Base-by-base conservation (phyloP, 2,113 vertebrate species). In the Bos indicus region DNA sequence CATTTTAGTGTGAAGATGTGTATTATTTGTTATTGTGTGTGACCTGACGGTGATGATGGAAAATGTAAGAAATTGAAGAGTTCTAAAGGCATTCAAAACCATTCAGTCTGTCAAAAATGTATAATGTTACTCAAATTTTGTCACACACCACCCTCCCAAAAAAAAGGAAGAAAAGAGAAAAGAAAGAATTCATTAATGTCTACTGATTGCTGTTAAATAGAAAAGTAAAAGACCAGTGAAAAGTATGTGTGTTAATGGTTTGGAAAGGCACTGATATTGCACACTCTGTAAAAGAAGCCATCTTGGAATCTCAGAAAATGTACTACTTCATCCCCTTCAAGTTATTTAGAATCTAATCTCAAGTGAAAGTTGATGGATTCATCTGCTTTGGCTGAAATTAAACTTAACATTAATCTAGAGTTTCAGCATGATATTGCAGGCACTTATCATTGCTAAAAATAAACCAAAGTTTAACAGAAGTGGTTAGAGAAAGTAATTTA, bases 401-500 rank as follows among this genome's bases (percentile, higher is more conserved):
- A 97, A 97, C 59, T 97, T 98, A 97, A 92, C 98, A 98, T 98
- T 96, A 98, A 98, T 98, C 97, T 98, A 98, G 91, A 77, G n/a
- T 95, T 98, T 89, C 85, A 97, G 89, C 91, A 67, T 97, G 95
- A 97, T 98, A 93, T 98, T 91, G 85, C 85, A 98, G 88, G 96
- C 95, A 98, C 88, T 98, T 98, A 97, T 86, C 98, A 97, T 96
- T 97, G 97, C 97, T 98, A 90, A 98, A 98, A 97, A 97, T 89
- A 98, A 98, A 98, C 97, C 97, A 98, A 98, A 99, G 98, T 97
- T 96, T 92, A 98, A 97, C 54, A 1, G 80, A 98, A 97, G 95
- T 92, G 88, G 97, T 97, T 97, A 92, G 94, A 97, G 93, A 97
- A 98, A 97, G 96, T 96, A 97, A 98, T 98, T 98, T 98, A 95